These are phyloP conservation scores for Seira musarum DNA, from an alignment of 2,888 invertebrate genomes.

Conservation along the genomic window DNA sequence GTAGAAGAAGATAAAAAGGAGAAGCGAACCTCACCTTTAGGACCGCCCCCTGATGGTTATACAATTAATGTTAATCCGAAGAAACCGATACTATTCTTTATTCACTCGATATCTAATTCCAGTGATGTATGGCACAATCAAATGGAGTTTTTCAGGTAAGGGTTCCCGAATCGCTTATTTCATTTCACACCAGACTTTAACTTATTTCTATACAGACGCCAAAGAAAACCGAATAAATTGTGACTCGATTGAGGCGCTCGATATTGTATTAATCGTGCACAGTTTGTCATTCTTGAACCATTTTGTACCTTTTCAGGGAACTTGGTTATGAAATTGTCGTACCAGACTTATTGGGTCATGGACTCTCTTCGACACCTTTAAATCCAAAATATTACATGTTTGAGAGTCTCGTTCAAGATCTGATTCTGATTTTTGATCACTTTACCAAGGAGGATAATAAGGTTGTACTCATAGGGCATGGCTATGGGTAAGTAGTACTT, in stretches of 20 bases:
- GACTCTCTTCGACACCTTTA: conserved; percentile 78
- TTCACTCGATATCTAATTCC: conserved; percentile 80
- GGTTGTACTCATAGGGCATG: conserved; percentile 78
- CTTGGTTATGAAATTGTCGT: conserved; percentile 79
- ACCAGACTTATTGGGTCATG: conserved; percentile 81
- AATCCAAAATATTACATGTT: conserved; percentile 77
- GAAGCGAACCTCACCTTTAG: not conserved
- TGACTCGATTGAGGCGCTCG: too few relatives aligned
- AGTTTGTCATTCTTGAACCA: too few relatives aligned
- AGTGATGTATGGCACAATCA: conserved; percentile 79
- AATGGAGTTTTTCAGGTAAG: conserved; percentile 76
- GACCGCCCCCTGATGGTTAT: not conserved
- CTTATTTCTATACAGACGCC: too few relatives aligned
- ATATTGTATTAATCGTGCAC: too few relatives aligned
- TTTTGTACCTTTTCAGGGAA: conserved; percentile 76
- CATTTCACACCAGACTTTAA: too few relatives aligned
- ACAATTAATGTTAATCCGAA: conserved; percentile 4
- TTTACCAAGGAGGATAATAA: conserved; percentile 76
- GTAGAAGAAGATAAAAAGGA: not conserved
- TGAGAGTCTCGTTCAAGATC: conserved; percentile 76
- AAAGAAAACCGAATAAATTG: too few relatives aligned
- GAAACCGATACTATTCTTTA: conserved; percentile 76
- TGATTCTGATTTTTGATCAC: conserved; percentile 77
- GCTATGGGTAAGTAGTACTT: conserved; percentile 77
- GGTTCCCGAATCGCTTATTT: too few relatives aligned